Evolutionary conservation across 37 sponge, comb jelly and placozoan genomes (phyloP).

Genomic region (Tethya wilhelma): DNA sequence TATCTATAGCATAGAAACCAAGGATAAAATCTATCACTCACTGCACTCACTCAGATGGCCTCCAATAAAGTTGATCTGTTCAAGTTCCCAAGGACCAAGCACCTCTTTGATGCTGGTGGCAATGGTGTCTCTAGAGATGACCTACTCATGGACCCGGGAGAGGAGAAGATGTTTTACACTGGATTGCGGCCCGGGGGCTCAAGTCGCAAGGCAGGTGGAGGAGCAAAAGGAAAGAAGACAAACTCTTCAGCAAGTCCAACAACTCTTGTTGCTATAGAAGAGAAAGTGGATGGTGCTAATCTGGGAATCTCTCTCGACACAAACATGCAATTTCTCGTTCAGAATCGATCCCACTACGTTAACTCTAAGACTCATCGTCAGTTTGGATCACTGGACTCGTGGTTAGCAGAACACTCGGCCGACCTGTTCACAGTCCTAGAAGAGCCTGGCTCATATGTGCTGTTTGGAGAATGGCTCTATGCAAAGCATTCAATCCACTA

Average conservation of each 20-base stretch:
- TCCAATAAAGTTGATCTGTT: slow-evolving; percentile 34
- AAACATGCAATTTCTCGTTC: slow-evolving; percentile 51
- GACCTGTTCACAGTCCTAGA: slow-evolving; percentile 61
- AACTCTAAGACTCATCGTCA: slow-evolving; percentile 83
- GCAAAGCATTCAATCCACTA: slow-evolving; percentile 95
- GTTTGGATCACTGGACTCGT: slow-evolving; percentile 79
- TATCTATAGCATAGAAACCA: not conserved
- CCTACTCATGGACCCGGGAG: slow-evolving; percentile 81
- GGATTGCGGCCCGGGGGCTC: not conserved
- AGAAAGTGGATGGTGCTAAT: slow-evolving; percentile 96
- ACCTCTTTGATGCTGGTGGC: slow-evolving; percentile 89
- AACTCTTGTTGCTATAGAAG: slow-evolving; percentile 73
- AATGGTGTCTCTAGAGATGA: slow-evolving; percentile 89
- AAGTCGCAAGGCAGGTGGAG: not conserved
- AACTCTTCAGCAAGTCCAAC: not conserved
- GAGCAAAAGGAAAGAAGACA: not conserved
- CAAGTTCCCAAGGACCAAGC: slow-evolving; percentile 88
- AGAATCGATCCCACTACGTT: slow-evolving; percentile 86
- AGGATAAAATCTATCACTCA: not conserved
- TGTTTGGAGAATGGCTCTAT: slow-evolving; percentile 93
- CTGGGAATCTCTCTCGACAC: slow-evolving; percentile 81
- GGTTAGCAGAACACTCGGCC: slow-evolving; percentile 77
- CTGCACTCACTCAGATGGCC: too few species aligned
- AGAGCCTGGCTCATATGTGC: slow-evolving; percentile 66
- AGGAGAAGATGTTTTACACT: slow-evolving; percentile 76